Base-by-base conservation (phyloP, 2,113 vertebrate genomes). In the Phaethon lepturus region DNA sequence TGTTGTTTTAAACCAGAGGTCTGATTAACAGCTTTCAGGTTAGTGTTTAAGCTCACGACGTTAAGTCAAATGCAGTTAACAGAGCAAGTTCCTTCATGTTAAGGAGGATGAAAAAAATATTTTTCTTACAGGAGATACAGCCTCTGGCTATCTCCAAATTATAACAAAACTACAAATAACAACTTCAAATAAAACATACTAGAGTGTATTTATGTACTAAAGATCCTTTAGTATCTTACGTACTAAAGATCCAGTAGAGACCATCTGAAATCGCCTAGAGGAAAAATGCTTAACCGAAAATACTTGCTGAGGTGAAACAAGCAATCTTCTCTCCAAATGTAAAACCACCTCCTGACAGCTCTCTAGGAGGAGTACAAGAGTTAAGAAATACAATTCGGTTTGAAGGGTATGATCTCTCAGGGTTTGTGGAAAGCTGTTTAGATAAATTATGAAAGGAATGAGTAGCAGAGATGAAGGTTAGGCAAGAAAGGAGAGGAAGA, bases 171-270 rank as follows among this genome's bases (percentile, higher is more conserved):
- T 89, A 91, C 77, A 94, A 95, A 74, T 73, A 84, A 84, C 33
- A 82, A 73, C 44, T 90, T 74, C 60, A 88, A 94, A 85, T 50
- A 90, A 90, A 94, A 82, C 45, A 75, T 72, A 63, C 26, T 75
- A 40, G 63, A 2, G 3, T 45, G 45, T 60, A 63, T 58, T 59
- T 33, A 44, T 45, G 38, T 97, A 86, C 75, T 90, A 63, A 88
- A 96, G 55, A 79, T 73, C 67, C 82, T 38, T 38, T 38, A 38
- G 38, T 38, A 38, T 38, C 58, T 59, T 33, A 44, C 42, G 38
- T 97, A 86, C 75, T 90, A 67, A 88, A 96, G 55, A 79, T 73
- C 67, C 82, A 90, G 55, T 56, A 94, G 84, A 93, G 93, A 96
- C 63, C 81, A 67, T 69, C 49, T 77, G 81, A 97, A 94, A 90